Evolutionary conservation across 2,888 invertebrate species (phyloP).

Genomic region (Cheilosia soror): DNA sequence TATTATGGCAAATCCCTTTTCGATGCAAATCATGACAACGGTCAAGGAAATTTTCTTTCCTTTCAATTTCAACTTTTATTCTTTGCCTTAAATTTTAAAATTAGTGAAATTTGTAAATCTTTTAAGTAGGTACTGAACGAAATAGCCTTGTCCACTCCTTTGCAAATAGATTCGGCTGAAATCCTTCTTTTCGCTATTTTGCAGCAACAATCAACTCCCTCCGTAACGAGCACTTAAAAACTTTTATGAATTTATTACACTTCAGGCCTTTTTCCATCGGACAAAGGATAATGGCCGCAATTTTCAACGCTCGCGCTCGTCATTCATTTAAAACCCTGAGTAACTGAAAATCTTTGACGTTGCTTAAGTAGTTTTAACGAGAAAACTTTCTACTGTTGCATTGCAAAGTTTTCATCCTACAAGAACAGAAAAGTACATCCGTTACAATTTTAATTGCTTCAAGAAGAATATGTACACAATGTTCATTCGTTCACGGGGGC

Average conservation of each 20-base stretch:
- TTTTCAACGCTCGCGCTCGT: neutral
- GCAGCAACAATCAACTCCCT: constrained; percentile 13
- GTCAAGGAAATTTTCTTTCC: neutral
- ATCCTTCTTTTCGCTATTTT: neutral
- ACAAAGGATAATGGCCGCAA: neutral
- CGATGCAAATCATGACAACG: too few species aligned
- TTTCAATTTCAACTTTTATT: too few species aligned
- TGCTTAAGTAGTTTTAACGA: neutral
- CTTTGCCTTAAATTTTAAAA: too few species aligned
- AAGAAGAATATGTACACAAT: neutral
- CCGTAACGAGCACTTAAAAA: constrained; percentile 11
- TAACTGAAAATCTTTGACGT: neutral
- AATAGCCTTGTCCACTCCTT: neutral
- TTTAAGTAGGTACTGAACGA: too few species aligned
- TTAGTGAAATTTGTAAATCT: too few species aligned
- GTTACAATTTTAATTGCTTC: constrained; percentile 9
- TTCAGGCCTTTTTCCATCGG: neutral
- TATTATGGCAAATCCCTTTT: too few species aligned
- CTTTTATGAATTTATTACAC: constrained; percentile 45
- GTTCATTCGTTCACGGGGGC: neutral
- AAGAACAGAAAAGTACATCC: neutral
- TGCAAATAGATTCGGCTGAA: neutral
- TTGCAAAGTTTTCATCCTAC: neutral
- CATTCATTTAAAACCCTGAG: neutral
- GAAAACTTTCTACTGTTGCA: constrained; percentile 8